These are phyloP conservation scores for Podilymbus podiceps DNA, from an alignment of 2,113 vertebrate species.

Conservation along the genomic window DNA sequence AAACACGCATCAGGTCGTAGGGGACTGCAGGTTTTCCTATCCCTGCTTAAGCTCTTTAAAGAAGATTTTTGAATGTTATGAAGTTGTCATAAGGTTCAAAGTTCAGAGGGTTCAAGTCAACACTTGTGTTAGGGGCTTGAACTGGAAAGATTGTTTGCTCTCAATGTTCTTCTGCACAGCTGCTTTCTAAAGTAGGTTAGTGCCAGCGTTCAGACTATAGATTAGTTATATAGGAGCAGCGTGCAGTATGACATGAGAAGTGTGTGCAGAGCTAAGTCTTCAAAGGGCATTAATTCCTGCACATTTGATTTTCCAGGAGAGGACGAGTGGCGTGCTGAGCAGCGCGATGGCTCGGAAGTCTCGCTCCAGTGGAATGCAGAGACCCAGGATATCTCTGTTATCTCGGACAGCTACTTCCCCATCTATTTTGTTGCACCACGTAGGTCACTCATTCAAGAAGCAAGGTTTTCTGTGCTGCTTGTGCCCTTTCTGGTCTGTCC, in stretches of 20 bases:
- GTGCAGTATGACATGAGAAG: accelerated
- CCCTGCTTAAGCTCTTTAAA: neutral
- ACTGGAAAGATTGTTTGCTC: neutral
- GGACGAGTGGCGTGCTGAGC: constrained; percentile 88
- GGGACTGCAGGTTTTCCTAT: neutral
- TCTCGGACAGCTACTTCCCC: constrained; percentile 92
- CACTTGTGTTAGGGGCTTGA: neutral
- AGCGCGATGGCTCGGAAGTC: constrained; percentile 82
- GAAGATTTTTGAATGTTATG: neutral
- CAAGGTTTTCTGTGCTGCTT: neutral
- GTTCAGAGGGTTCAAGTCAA: neutral
- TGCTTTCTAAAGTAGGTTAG: neutral
- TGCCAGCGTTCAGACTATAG: neutral
- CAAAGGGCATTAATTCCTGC: neutral
- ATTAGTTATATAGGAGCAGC: neutral
- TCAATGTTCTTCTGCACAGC: neutral
- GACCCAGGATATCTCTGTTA: constrained; percentile 84
- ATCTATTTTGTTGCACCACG: constrained; percentile 93
- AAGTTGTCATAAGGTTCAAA: neutral
- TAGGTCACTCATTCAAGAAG: constrained; percentile 49
- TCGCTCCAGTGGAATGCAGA: constrained; percentile 82
- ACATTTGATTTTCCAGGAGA: constrained; percentile 62
- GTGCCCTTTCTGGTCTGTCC: neutral
- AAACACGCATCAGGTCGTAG: neutral
- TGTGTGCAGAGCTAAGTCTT: neutral